Evolutionary conservation across 2,888 invertebrate species (phyloP).

Genomic region (Oasisia sp.): DNA sequence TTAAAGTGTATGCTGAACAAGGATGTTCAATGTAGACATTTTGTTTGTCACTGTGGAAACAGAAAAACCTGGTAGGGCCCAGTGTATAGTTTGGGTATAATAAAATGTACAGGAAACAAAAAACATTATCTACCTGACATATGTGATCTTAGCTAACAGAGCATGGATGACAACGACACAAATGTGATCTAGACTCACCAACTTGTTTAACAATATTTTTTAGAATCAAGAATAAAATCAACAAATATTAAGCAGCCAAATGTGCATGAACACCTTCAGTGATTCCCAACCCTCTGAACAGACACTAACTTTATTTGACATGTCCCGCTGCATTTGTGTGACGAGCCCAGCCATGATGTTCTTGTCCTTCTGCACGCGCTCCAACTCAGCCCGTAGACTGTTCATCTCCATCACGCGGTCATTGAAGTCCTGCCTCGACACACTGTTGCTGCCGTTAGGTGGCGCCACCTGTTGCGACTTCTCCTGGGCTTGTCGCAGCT

Average conservation of each 20-base stretch:
- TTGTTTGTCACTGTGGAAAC: too few relatives aligned
- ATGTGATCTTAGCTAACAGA: too few relatives aligned
- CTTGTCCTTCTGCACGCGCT: slow-evolving; percentile 62
- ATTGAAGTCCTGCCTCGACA: slow-evolving; percentile 37
- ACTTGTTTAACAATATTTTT: neutral
- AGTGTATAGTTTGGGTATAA: too few relatives aligned
- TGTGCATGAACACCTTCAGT: neutral
- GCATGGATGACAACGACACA: too few relatives aligned
- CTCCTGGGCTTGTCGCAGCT: slow-evolving; percentile 26
- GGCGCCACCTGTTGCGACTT: neutral
- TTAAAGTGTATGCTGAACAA: too few relatives aligned
- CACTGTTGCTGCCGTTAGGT: slow-evolving; percentile 31
- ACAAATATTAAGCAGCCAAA: neutral
- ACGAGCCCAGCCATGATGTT: slow-evolving; percentile 63
- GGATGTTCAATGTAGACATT: too few relatives aligned
- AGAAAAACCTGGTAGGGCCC: too few relatives aligned
- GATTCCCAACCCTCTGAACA: neutral
- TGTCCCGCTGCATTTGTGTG: slow-evolving; percentile 64
- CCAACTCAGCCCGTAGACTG: slow-evolving; percentile 57
- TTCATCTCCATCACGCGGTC: slow-evolving; percentile 48
- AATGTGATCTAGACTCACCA: too few relatives aligned
- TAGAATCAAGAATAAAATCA: neutral
- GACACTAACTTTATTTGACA: slow-evolving; percentile 59
- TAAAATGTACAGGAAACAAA: too few relatives aligned
- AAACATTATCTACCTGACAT: too few relatives aligned